Percentiles rank a stretch among this genome's conserved stretches.
Evolutionary conservation across 2,797 vertebrate genomes (phyloP).

Genomic region (Triplophysa bombifrons): DNA sequence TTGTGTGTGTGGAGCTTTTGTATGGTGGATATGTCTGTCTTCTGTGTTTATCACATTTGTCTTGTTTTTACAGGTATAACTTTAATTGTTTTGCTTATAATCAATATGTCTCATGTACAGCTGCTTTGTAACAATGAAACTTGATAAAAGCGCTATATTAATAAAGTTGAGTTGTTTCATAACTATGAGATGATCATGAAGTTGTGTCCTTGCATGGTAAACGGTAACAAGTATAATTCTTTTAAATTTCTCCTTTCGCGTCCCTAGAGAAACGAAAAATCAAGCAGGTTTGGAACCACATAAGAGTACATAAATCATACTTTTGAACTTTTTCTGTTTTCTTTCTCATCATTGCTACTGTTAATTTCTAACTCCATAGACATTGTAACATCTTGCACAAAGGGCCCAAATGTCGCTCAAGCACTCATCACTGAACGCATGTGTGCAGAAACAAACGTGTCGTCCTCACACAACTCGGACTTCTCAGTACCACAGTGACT

Average conservation of each 20-base stretch:
- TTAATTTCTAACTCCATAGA: not conserved
- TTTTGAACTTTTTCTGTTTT: not conserved
- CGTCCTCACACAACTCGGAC: constrained; percentile 25
- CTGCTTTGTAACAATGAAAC: no score
- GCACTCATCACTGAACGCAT: not conserved
- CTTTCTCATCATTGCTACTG: not conserved
- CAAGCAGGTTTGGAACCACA: not conserved
- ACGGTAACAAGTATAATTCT: no score
- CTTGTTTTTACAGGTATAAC: no score
- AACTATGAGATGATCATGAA: no score
- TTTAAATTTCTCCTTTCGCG: not conserved
- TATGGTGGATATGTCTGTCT: no score
- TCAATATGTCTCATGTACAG: no score
- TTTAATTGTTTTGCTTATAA: no score
- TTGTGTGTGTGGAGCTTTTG: no score
- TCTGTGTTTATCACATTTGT: no score
- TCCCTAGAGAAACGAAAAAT: not conserved
- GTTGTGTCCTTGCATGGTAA: no score
- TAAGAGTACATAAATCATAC: not conserved
- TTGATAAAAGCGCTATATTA: no score
- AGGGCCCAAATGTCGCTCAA: constrained; percentile 9
- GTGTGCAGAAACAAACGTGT: constrained; percentile 43
- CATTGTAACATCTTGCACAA: constrained; percentile 3
- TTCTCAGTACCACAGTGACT: constrained; percentile 34
- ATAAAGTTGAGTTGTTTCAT: no score